Percentiles rank a stretch among this genome's conserved stretches.
Evolutionary conservation across 1,140 invertebrate species (phyloP).

Genomic region (Sitodiplosis mosellana): DNA sequence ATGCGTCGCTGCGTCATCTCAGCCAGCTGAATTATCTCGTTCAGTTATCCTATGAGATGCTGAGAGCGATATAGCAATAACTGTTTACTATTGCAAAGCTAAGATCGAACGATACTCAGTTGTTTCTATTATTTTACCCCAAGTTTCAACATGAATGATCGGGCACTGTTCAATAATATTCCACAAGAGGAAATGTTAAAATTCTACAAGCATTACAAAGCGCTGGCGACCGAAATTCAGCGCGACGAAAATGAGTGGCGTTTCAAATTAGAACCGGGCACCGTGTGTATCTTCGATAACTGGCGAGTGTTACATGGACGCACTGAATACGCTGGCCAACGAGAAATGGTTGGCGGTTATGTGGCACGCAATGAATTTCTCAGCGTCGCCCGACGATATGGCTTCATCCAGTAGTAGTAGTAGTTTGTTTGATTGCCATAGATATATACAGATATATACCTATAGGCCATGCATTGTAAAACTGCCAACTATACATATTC

Average conservation of each 20-base stretch:
- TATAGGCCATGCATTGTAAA: too few relatives aligned
- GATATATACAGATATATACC: too few relatives aligned
- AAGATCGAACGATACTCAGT: too few relatives aligned
- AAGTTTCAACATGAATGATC: slow-evolving; percentile 50
- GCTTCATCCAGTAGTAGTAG: too few relatives aligned
- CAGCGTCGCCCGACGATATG: slow-evolving; percentile 31
- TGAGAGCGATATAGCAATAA: too few relatives aligned
- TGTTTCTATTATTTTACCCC: slow-evolving; percentile 1
- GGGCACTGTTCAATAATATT: slow-evolving; percentile 35
- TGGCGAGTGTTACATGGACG: slow-evolving; percentile 56
- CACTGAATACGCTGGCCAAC: slow-evolving; percentile 36
- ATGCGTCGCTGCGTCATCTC: too few relatives aligned
- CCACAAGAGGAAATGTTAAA: slow-evolving; percentile 26
- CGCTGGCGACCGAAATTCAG: slow-evolving; percentile 33
- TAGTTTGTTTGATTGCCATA: too few relatives aligned
- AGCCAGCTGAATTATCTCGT: too few relatives aligned
- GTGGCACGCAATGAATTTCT: slow-evolving; percentile 39
- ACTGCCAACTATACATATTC: too few relatives aligned
- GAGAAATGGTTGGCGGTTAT: slow-evolving; percentile 38
- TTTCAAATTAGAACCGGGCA: slow-evolving; percentile 41
- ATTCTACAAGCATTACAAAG: slow-evolving; percentile 40
- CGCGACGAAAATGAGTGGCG: slow-evolving; percentile 30
- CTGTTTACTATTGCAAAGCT: too few relatives aligned
- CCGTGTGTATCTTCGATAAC: slow-evolving; percentile 52
- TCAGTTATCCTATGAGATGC: too few relatives aligned